phyloP scores from a whole-genome alignment of 2,797 vertebrate genomes.

The Ispidina picta region DNA sequence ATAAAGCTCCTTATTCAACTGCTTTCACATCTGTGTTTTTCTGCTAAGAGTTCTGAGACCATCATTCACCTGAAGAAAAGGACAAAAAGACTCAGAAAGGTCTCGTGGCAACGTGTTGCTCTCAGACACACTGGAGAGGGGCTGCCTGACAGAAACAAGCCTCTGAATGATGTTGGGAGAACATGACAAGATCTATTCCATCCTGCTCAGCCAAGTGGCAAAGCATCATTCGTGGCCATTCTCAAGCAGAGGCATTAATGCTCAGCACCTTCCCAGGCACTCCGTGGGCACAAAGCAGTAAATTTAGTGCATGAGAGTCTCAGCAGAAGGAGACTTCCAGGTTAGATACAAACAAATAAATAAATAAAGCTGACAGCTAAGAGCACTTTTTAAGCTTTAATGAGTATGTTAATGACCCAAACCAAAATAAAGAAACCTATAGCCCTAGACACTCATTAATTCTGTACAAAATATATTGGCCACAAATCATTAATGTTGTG shows the following conservation, averaged over 20 bases:
- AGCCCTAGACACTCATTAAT: constrained; percentile 60
- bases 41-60: not conserved
- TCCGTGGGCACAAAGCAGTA: not conserved
- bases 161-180: not conserved
- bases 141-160: not conserved
- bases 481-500: constrained; percentile 33
- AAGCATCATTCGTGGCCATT: not conserved
- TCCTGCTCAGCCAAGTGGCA: not conserved
- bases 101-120: not conserved
- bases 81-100: not conserved
- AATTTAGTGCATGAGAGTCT: not conserved
- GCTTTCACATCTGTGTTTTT: not conserved
- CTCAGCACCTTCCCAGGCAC: not conserved
- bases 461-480: constrained; percentile 42
- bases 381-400: constrained; percentile 45
- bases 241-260: not conserved
- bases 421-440: constrained; percentile 45
- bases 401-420: constrained; percentile 54
- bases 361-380: not conserved
- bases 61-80: not conserved
- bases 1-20: not conserved
- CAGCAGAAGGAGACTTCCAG: not conserved
- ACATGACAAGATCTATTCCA: not conserved
- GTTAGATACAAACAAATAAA: not conserved
- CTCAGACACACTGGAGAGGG: not conserved